Evolutionary conservation across 1,140 invertebrate genomes (phyloP), one percentile per base, ranked within the genome.

Genomic region (Catajapyx aquilonaris): DNA sequence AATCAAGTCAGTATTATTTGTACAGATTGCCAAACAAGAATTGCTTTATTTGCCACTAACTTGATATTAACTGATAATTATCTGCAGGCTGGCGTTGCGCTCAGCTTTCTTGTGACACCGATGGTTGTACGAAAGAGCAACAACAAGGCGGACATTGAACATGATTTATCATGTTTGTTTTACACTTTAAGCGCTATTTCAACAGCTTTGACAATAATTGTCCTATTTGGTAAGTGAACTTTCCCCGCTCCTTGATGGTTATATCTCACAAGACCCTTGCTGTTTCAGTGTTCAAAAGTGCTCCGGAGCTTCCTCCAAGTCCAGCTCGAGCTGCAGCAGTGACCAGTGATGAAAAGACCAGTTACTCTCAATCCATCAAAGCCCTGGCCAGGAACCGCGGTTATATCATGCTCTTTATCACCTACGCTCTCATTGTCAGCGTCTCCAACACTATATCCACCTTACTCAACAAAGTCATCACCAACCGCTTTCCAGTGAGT

Each of bases 381-480:
- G 63, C 69, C 31, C 60, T 94, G 1, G 40, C 76, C 1, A 70
- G 61, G 19, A 88, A 88, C 56, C 50, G 56, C 5, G 75, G 79
- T 42, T 93, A 85, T 51, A 52, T 86, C 15, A 53, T 91, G 2
- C 66, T 93, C 1, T 58, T 90, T 5, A 46, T 84, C 16, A 81
- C 80, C 4, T 93, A 94, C 52, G 86, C 81, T 2, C 74, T 93
- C 43, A 95, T 93, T 54, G 81, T 87, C 3, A 88, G 88, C 0
- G 77, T 81, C 3, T 95, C 91, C 62, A 95, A 95, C 52, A 87
- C 84, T 2, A 80, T 95, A 42, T 88, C 84, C 3, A 94, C 87
- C 0, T 65, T 91, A 2, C 66, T 94, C n/a, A 87, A 83, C 55
- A 71, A 76, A 54, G 73, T 93, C 41, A 65, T 94, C n/a, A 52